Evolutionary conservation across 2,113 vertebrate genomes (phyloP).

Genomic region (Piprites chloris): DNA sequence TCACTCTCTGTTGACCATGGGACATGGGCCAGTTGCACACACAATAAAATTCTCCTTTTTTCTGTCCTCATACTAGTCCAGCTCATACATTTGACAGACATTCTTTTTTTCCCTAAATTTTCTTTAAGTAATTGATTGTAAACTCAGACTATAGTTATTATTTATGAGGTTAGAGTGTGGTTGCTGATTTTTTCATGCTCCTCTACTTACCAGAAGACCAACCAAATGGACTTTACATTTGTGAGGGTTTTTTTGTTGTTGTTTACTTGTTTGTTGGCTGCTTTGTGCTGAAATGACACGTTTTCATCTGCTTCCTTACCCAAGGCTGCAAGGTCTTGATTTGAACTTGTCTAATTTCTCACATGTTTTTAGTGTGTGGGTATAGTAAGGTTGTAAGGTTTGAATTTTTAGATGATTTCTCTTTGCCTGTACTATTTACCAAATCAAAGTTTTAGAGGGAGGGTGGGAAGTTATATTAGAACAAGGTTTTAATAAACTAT

Average conservation of each 20-base stretch:
- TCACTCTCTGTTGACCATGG: rapidly evolving
- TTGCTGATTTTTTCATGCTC: not conserved
- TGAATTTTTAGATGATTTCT: not conserved
- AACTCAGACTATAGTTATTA: not conserved
- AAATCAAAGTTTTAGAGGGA: not conserved
- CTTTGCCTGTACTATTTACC: not conserved
- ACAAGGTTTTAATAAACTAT: conserved; percentile 71
- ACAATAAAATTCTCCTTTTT: not conserved
- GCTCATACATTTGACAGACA: not conserved
- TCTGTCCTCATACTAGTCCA: not conserved
- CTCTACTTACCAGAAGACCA: not conserved
- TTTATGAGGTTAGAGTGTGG: not conserved
- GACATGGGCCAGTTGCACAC: not conserved
- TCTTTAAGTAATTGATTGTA: not conserved
- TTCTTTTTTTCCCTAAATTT: not conserved
- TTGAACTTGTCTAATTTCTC: not conserved
- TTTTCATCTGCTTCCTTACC: not conserved
- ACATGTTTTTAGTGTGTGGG: not conserved
- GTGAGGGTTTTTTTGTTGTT: not conserved
- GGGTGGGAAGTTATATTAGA: conserved; percentile 19
- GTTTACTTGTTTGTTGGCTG: not conserved
- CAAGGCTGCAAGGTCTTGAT: not conserved
- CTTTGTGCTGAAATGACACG: not conserved
- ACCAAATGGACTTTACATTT: not conserved
- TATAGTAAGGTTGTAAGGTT: not conserved